phyloP scores from a whole-genome alignment of 92 coral and sea anemone genomes.

The Heteractis magnifica region DNA sequence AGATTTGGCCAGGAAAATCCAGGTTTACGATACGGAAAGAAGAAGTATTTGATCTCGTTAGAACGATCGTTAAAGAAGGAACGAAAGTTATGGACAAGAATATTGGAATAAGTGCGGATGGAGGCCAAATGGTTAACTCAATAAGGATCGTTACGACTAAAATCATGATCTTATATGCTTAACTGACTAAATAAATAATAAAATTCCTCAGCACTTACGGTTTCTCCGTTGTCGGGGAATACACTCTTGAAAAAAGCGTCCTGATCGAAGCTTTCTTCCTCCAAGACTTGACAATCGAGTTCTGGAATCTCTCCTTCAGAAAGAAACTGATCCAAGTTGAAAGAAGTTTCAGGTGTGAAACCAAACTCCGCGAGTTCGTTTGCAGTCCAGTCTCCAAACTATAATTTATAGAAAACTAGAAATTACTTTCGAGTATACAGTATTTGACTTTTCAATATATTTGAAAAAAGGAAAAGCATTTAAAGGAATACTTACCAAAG shows the following conservation, averaged over 20 bases:
- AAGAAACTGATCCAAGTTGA: neutral
- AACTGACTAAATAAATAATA: too few species aligned
- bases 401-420: neutral
- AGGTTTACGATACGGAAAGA: neutral
- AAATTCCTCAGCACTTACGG: neutral
- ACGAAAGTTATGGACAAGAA: neutral
- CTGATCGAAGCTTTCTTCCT: neutral
- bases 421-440: neutral
- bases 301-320: neutral
- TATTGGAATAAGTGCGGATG: neutral
- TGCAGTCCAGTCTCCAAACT: neutral
- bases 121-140: neutral
- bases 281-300: neutral
- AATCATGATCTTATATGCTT: too few species aligned
- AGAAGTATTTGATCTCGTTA: neutral
- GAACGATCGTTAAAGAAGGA: neutral
- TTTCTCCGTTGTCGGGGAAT: neutral
- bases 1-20: neutral
- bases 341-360: neutral
- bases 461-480: neutral
- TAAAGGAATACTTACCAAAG: neutral
- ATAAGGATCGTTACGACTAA: neutral
- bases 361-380: neutral
- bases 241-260: neutral
- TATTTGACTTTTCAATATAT: conserved; percentile 1